phyloP scores from a whole-genome alignment of 2,797 vertebrate genomes.

The Merluccius polli region DNA sequence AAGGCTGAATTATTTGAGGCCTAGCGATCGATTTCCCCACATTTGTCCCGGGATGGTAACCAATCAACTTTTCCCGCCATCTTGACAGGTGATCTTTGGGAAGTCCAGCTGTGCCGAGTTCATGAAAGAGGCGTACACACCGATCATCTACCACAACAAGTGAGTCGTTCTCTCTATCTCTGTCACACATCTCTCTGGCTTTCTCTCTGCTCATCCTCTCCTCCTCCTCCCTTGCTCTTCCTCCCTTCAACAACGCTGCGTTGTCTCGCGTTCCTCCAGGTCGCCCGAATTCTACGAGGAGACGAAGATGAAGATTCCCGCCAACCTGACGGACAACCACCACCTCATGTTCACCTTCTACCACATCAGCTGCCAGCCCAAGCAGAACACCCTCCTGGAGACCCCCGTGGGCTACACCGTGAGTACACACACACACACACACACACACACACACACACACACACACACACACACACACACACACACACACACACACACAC shows the following conservation, averaged over 20 bases:
- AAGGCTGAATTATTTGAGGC: neutral
- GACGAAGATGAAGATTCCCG: slow-evolving; percentile 87
- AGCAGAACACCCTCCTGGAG: slow-evolving; percentile 83
- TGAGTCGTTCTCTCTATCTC: slow-evolving; percentile 48
- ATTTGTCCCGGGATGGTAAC: too few relatives aligned
- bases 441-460: too few relatives aligned
- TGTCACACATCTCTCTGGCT: neutral
- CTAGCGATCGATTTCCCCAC: neutral
- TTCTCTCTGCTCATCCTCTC: neutral
- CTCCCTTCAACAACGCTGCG: neutral
- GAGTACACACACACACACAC: slow-evolving; percentile 30
- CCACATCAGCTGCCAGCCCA: slow-evolving; percentile 90
- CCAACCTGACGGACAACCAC: slow-evolving; percentile 90
- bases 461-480: too few relatives aligned
- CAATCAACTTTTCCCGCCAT: neutral
- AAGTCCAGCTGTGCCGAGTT: slow-evolving; percentile 88
- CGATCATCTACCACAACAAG: slow-evolving; percentile 91
- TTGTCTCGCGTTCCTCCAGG: slow-evolving; percentile 52
- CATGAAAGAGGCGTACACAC: slow-evolving; percentile 79
- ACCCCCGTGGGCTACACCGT: slow-evolving; percentile 88
- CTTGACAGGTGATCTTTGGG: slow-evolving; percentile 85
- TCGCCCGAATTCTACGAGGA: slow-evolving; percentile 93
- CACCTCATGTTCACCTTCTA: slow-evolving; percentile 91
- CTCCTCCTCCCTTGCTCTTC: neutral
- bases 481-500: too few relatives aligned